Percentiles rank a stretch among this genome's conserved stretches.
These are phyloP conservation scores for Elgaria multicarinata DNA, from an alignment of 2,113 vertebrate species.

Conservation along the genomic window DNA sequence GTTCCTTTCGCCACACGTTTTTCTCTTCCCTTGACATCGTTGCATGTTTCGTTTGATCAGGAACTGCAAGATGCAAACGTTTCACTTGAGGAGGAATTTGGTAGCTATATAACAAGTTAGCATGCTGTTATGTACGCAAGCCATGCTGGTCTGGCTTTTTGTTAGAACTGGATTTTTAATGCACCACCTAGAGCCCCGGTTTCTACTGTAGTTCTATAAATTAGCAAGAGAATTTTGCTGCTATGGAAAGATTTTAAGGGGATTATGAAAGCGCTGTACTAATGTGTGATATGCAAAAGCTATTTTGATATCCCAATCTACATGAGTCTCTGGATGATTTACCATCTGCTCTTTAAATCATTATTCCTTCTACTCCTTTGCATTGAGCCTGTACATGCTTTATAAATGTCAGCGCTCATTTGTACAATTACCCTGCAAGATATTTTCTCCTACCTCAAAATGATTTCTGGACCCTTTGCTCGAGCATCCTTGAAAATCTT, in stretches of 20 bases:
- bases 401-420: slow-evolving; percentile 24
- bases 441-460: neutral
- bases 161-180: neutral
- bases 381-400: neutral
- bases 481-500: slow-evolving; percentile 1
- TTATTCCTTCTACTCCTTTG: slow-evolving; percentile 6
- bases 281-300: slow-evolving; percentile 6
- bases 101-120: neutral
- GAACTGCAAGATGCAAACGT: neutral
- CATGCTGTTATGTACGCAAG: neutral
- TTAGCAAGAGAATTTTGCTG: neutral
- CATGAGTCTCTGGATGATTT: slow-evolving; percentile 23
- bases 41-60: neutral
- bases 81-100: neutral
- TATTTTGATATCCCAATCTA: slow-evolving; percentile 28
- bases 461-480: slow-evolving; percentile 12
- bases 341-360: slow-evolving; percentile 29
- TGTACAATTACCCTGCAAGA: slow-evolving; percentile 4
- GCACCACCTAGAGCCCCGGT: neutral
- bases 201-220: neutral
- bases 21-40: neutral
- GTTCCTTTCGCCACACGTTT: neutral
- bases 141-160: neutral
- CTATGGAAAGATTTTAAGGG: neutral
- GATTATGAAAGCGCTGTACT: neutral